Conservation (phyloP, 2,113 vertebrate species). For the Elanoides forficatus region DNA sequence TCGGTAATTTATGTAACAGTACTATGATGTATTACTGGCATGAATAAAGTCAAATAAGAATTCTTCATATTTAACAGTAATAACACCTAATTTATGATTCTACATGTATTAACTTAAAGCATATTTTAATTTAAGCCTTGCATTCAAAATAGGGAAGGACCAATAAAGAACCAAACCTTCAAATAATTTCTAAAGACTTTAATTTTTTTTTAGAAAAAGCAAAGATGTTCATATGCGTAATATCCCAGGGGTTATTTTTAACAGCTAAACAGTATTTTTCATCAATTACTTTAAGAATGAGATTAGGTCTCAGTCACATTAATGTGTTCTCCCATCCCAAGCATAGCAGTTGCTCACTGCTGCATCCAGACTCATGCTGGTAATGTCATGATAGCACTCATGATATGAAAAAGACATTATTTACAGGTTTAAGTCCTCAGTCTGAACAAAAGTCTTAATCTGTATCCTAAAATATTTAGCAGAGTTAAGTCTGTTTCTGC, state of each 20-base stretch:
- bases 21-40: background rate
- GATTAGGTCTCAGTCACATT: background rate
- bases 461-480: background rate
- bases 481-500: background rate
- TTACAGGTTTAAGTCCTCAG: background rate
- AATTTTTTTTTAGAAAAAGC: background rate
- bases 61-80: background rate
- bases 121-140: background rate
- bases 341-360: no score
- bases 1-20: background rate
- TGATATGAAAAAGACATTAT: background rate
- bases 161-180: background rate
- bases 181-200: background rate
- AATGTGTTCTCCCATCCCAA: background rate
- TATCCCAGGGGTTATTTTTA: background rate
- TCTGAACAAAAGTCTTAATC: background rate
- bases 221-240: background rate
- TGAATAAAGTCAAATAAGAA: background rate
- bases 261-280: background rate
- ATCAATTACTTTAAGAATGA: background rate
- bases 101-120: background rate
- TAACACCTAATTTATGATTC: background rate
- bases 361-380: background rate
- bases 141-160: background rate
- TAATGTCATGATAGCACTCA: background rate